A percentile compares a stretch with the other conserved stretches of the same genome.
Conservation (phyloP, 23 tunicate species). For the Ciona savignyi region DNA sequence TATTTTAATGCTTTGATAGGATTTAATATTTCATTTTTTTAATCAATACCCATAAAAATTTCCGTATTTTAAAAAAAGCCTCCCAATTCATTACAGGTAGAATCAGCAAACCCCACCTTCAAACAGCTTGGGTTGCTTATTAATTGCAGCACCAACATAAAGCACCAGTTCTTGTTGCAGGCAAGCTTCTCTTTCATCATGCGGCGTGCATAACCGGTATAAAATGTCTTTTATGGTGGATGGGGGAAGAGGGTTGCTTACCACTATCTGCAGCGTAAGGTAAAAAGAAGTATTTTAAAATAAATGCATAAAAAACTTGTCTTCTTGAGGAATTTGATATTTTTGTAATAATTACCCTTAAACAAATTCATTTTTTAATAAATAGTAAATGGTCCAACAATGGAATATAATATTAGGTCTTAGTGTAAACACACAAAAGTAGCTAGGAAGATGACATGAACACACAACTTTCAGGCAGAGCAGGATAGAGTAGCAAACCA, state of each 20-base stretch:
- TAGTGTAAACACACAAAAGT: background rate
- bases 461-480: no score
- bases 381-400: background rate
- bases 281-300: background rate
- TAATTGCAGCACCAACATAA: slow-evolving; percentile 72
- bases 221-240: slow-evolving; percentile 71
- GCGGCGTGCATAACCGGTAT: slow-evolving; percentile 53
- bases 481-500: background rate
- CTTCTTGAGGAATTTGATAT: no score
- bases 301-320: no score
- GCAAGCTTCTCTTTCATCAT: slow-evolving; percentile 85
- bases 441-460: no score
- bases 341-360: no score
- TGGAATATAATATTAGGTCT: background rate
- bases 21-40: no score
- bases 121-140: slow-evolving; percentile 63
- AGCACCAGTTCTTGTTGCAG: slow-evolving; percentile 84
- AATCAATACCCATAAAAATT: no score
- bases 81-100: background rate
- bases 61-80: background rate
- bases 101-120: slow-evolving; percentile 17
- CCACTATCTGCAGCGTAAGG: slow-evolving; percentile 27
- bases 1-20: no score
- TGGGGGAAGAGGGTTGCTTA: slow-evolving; percentile 86
- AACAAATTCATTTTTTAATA: no score